Percentiles rank a stretch among this genome's conserved stretches.
Evolutionary conservation across 2,113 vertebrate genomes (phyloP).

Genomic region (Lepus europaeus): DNA sequence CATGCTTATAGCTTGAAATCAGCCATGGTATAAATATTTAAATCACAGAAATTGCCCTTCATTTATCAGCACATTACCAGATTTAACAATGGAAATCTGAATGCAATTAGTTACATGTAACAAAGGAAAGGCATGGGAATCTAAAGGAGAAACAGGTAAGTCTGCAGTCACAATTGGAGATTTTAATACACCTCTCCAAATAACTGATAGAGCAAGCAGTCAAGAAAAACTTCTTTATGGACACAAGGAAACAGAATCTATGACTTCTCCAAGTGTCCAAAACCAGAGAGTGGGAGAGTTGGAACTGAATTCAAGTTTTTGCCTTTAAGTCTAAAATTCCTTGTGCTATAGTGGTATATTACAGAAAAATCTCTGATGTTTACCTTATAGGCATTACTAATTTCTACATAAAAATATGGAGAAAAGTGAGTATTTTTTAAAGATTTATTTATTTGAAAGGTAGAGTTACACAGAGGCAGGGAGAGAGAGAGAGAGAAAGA

Average conservation of each 20-base stretch:
- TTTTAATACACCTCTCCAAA: not conserved
- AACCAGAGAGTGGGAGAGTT: not conserved
- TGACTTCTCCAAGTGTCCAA: not conserved
- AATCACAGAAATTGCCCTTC: not conserved
- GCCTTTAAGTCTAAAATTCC: not conserved
- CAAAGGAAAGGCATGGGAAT: not conserved
- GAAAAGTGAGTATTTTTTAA: too few species aligned
- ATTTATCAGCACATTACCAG: not conserved
- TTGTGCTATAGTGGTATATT: not conserved
- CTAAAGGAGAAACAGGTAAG: not conserved
- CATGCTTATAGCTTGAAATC: not conserved
- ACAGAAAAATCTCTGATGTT: not conserved
- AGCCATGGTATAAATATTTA: not conserved
- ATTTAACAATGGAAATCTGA: not conserved
- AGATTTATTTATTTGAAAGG: too few species aligned
- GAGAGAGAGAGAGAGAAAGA: not conserved
- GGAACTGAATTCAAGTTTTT: not conserved
- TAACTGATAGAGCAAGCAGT: not conserved
- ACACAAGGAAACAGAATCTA: not conserved
- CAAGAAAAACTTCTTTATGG: not conserved
- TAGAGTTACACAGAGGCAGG: too few species aligned
- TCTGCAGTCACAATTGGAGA: not conserved
- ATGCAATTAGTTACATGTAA: not conserved
- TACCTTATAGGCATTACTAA: not conserved
- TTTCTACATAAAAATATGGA: not conserved